Base-by-base conservation (phyloP, 2,888 invertebrate genomes). In the Laspeyria flexula region DNA sequence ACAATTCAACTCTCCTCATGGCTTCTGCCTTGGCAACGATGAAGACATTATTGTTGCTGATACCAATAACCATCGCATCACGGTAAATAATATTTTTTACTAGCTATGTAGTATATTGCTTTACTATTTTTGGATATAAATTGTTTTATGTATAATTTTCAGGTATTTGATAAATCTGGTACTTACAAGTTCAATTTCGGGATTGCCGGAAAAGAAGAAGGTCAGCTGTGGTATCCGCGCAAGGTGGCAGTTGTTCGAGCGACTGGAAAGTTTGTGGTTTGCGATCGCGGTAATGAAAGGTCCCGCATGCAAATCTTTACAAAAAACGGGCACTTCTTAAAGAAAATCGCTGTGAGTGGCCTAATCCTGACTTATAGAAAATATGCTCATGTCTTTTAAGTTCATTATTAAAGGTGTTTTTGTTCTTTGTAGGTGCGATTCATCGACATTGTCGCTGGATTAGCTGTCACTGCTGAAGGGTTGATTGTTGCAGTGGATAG, bases 301-400 rank as follows among this genome's bases (percentile, higher is more conserved):
- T 98, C 98, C 0, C 95, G 99, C 51, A 98, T 99, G 98, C 99
- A 99, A 88, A 97, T 99, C 70, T 99, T 99, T 82, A 98, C 97
- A 33, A 97, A 97, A 79, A 98, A 96, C 81, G 99, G 99, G 21
- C 97, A 98, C 79, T 99, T 99, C 86, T 94, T 99, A 75, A 97
- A 97, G 89, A 99, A 99, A 89, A 99, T 99, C 61, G 97, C 98
- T 55, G 94, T 92, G 78, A 55, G 90, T 74, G 7, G 7, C 3
- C 5, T 5, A 21, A 21, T 21, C 2, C 5, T 21, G 21, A 21
- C 3, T 3, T 2, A 21, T 3, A 21, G 21, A 21, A 21, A 21
- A 21, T 5, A 21, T 21, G 5, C 2, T 21, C 21, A 21, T 21
- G 21, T 21, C 5, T 5, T 5, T 21, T n/a, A n/a, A n/a, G 21